Evolutionary conservation across 2,888 invertebrate genomes (phyloP), one percentile per base, ranked within the genome.

Genomic region (Hetaerina titia): DNA sequence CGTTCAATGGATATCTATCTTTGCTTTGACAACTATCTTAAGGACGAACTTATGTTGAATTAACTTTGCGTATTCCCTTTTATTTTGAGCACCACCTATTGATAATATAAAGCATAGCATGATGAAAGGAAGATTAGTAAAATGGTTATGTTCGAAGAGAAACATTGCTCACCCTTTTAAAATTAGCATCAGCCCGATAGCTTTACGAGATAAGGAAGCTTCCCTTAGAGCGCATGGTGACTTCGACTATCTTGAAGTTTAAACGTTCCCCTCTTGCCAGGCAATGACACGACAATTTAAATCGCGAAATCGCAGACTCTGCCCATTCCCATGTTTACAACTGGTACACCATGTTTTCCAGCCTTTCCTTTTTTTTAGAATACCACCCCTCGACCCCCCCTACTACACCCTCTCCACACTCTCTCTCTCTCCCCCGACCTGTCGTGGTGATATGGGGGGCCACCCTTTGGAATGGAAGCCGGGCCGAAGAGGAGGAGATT

Each of bases 401-500:
- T 1, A 1, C 2, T 5, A 11, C 60, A 2, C 22, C 9, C 25
- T 74, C 74, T 6, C 25, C 69, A 15, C 15, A 5, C 31, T 31
- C 81, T n/a, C 11, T 11, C 2, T 13, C 9, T 5, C 13, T 31
- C 4, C 19, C 11, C 13, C 74, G 56, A 92, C 92, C 92, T 69
- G 69, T 92, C 56, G 92, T 56, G 92, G 92, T 90, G 31, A 64
- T 56, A 56, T 31, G 92, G 92, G 90, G 88, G 57, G 9, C 89
- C 81, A 31, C 81, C 81, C 81, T 81, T 81, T 81, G 81, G 81
- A 81, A 81, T 31, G 81, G 69, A 69, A 69, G 69, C n/a, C 69
- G 69, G 69, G 25, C 45, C 9, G 31, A 15, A 11, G 81, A 81
- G 31, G 9, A 31, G 81, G 81, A 81, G 25, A 81, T 81, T 81